Conservation (phyloP, 2,888 invertebrate genomes). For the Hoplodrina blanda region DNA sequence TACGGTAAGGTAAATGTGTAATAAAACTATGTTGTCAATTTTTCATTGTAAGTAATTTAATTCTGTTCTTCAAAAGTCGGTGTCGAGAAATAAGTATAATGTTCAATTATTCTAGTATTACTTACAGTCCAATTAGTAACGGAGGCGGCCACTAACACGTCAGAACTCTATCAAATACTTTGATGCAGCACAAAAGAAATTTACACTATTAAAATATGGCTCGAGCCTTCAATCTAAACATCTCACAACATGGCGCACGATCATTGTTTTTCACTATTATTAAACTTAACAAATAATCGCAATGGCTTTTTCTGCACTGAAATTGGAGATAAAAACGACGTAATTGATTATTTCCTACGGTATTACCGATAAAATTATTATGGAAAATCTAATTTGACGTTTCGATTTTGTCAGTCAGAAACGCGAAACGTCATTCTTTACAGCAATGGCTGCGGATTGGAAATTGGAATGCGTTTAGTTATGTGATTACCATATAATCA, state of each 20-base stretch:
- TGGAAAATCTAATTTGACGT: conserved; percentile 49
- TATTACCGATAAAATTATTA: conserved; percentile 40
- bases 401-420: conserved; percentile 35
- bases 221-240: conserved; percentile 62
- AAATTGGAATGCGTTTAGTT: conserved; percentile 34
- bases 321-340: conserved; percentile 4
- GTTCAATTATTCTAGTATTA: conserved; percentile 26
- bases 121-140: conserved; percentile 59
- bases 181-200: conserved; percentile 61
- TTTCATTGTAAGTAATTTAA: too few species aligned
- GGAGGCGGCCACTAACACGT: conserved; percentile 68
- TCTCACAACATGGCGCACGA: conserved; percentile 46
- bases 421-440: conserved; percentile 36
- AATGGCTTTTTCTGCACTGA: conserved; percentile 2
- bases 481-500: background rate
- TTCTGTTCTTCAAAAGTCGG: conserved; percentile 2
- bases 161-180: conserved; percentile 70
- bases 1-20: background rate
- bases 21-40: background rate
- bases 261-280: conserved; percentile 14
- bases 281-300: conserved; percentile 25
- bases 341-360: conserved; percentile 30
- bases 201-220: conserved; percentile 70
- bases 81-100: background rate
- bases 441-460: conserved; percentile 35